A percentile compares a stretch with the other conserved stretches of the same genome.
These are phyloP conservation scores for Megathymus violae DNA, from an alignment of 1,140 invertebrate species.

Conservation along the genomic window DNA sequence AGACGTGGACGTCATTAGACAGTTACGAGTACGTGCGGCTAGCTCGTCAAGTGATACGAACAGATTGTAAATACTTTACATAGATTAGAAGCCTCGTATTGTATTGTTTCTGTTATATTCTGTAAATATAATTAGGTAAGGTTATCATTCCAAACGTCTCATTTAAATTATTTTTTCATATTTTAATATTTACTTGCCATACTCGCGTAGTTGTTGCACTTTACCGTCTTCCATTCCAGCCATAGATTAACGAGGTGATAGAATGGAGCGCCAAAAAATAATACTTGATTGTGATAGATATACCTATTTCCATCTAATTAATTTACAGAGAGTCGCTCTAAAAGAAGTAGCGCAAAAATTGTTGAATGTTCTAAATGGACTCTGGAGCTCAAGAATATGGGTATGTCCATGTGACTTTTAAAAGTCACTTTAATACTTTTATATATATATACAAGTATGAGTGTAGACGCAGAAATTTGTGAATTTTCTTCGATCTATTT, in stretches of 20 bases:
- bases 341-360: too few relatives aligned
- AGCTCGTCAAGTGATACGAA: slow-evolving; percentile 18
- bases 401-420: too few relatives aligned
- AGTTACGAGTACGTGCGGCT: not conserved
- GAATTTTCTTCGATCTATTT: not conserved
- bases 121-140: slow-evolving; percentile 72
- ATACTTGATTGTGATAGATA: too few relatives aligned
- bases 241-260: slow-evolving; percentile 31
- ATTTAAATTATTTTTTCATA: slow-evolving; percentile 75
- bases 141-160: slow-evolving; percentile 76
- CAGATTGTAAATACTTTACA: slow-evolving; percentile 38
- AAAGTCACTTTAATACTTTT: too few relatives aligned
- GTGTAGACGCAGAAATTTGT: slow-evolving; percentile 3
- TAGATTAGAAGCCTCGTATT: slow-evolving; percentile 34
- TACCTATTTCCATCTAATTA: too few relatives aligned
- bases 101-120: slow-evolving; percentile 71
- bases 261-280: not conserved
- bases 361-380: too few relatives aligned
- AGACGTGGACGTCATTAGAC: not conserved
- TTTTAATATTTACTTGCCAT: slow-evolving; percentile 80
- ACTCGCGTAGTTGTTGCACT: slow-evolving; percentile 70
- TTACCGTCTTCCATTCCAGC: slow-evolving; percentile 59
- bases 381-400: too few relatives aligned
- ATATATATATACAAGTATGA: too few relatives aligned
- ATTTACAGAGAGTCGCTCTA: too few relatives aligned